Evolutionary conservation across 2,888 invertebrate genomes (phyloP), one percentile per base, ranked within the genome.

Genomic region (Mythimna vitellina): DNA sequence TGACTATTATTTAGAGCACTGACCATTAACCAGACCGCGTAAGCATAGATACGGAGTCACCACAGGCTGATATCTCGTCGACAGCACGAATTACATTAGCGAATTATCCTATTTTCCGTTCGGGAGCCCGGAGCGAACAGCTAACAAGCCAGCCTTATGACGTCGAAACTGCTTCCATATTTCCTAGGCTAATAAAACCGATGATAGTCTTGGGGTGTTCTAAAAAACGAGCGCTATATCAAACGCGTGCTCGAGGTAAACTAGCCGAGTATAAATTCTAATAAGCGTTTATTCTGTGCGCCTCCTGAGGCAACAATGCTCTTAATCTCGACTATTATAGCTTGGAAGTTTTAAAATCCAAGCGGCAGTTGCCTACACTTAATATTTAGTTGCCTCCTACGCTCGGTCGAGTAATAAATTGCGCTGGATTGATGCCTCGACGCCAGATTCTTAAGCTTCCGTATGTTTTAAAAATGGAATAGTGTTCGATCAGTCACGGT

Each of bases 331-430:
- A 92, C 93, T 91, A 95, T 96, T 95, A 94, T 93, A 92, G 90
- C 90, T 92, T 90, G 90, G 92, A 91, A 89, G 91, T 93, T 95
- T 93, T 93, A 92, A 93, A 93, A 91, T 87, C 88, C 82, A 88
- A 91, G 92, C 92, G 92, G 93, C 93, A 94, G 94, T 95, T 92
- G 90, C 76, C 90, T 90, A 88, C 89, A 84, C 89, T 93, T 93
- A 94, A 92, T 94, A 94, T 94, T 93, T 92, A 93, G 93, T 92
- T 91, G 90, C 93, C 94, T 94, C 95, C 95, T 94, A 94, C 95
- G 94, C 93, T 90, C 80, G 85, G 84, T 64, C 80, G 87, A 86
- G 89, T 92, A 91, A 95, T 94, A 95, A 95, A 95, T 95, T 87
- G 91, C 86, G 82, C 79, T 73, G 84, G 90, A 88, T 89, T 90